Evolutionary conservation across 53 echinoderm and acorn worm species (phyloP), one percentile per base, ranked within the genome.

Genomic region (Hippasteria phrygiana): DNA sequence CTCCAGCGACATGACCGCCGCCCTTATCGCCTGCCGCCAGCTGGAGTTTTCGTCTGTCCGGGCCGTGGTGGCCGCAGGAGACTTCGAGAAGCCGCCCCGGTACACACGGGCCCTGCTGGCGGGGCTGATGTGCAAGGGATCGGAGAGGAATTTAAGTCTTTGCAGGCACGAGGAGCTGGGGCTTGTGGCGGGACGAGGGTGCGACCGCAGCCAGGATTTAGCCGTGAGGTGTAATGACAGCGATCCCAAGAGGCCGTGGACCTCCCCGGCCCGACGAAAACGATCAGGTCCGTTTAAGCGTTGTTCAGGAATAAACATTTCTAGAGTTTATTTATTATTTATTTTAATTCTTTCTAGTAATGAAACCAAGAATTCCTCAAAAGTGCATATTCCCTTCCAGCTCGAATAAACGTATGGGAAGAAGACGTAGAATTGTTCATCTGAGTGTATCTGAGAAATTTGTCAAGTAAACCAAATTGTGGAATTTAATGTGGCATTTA

Each of bases 141-240:
- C 39, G n/a, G 85, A 85, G 85, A 69, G 85, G 38, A 85, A 85
- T 26, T 71, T 85, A 2, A 85, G 39, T 20, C 85, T 85, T 48
- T 85, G 85, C 71, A 70, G 70, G 22, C 85, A 73, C 7, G 27
- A 31, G 75, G 51, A 41, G 32, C 28, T 47, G 6, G 33, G 34
- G 11, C 48, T n/a, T n/a, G n/a, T 12, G 32, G 2, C 13, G 27
- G 75, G 26, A 28, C 28, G 6, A 10, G 35, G 33, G 13, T 85
- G 70, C 29, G 71, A 85, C 20, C 51, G 11, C 70, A 53, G 70
- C 24, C 85, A 70, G 70, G 70, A 47, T 35, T 39, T 85, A 39
- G 85, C 85, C 22, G 53, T 85, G 35, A 20, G 71, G 32, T 85
- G 85, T 36, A 51, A 12, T 20, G 69, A 69, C 14, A 7, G 37